Evolutionary conservation across 2,797 vertebrate species (phyloP).

Genomic region (Halcyon leucocephala): DNA sequence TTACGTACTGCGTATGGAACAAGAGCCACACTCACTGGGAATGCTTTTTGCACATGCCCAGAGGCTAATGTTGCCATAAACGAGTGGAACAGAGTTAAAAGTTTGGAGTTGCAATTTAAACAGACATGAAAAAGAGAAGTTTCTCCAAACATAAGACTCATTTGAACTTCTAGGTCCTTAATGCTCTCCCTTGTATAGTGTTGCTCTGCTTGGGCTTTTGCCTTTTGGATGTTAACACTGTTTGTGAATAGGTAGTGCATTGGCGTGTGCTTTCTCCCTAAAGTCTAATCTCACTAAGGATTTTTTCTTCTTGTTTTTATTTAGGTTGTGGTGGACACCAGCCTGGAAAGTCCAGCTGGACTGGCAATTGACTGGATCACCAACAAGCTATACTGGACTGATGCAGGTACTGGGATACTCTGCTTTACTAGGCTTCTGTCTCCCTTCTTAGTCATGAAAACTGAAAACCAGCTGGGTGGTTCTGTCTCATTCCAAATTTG

Average conservation of each 20-base stretch:
- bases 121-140: not conserved
- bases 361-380: slow-evolving; percentile 97
- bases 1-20: not conserved
- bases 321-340: slow-evolving; percentile 95
- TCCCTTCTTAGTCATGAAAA: not conserved
- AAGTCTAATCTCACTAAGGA: not conserved
- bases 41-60: not conserved
- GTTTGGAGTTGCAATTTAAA: not conserved
- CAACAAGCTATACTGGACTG: slow-evolving; percentile 97
- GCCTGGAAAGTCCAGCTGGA: slow-evolving; percentile 96
- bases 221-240: not conserved
- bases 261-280: not conserved
- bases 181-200: not conserved
- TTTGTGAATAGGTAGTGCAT: not conserved
- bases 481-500: not conserved
- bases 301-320: slow-evolving; percentile 47
- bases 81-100: not conserved
- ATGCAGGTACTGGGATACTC: slow-evolving; percentile 87
- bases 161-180: not conserved
- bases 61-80: not conserved
- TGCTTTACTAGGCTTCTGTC: not conserved
- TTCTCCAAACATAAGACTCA: not conserved
- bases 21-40: not conserved
- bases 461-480: not conserved
- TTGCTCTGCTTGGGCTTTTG: not conserved